Conservation (phyloP, 2,113 vertebrate species). For the Seriola dumerili region DNA sequence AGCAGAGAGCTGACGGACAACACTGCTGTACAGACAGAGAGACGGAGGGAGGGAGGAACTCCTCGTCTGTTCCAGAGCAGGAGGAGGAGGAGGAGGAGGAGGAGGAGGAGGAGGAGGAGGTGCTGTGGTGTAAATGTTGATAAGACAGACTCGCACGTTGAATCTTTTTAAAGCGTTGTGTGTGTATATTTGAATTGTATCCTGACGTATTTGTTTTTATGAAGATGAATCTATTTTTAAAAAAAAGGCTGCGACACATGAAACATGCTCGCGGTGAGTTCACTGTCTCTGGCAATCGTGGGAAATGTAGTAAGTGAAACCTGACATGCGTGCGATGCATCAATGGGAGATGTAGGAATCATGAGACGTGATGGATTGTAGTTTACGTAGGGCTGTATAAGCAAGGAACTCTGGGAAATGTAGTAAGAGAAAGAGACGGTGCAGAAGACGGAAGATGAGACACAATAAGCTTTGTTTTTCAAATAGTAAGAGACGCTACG, state of each 20-base stretch:
- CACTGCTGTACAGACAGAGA: constrained; percentile 39
- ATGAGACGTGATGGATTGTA: not conserved
- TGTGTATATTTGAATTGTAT: constrained; percentile 77
- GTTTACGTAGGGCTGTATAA: constrained; percentile 16
- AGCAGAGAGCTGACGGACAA: constrained; percentile 12
- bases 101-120: not conserved
- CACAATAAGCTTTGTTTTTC: constrained; percentile 14
- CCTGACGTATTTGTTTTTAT: constrained; percentile 30
- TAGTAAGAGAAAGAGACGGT: not conserved
- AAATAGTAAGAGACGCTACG: not conserved
- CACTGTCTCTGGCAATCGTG: constrained; percentile 51
- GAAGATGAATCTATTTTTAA: constrained; percentile 47
- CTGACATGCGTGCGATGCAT: not conserved
- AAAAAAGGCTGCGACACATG: constrained; percentile 6
- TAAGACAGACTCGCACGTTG: constrained; percentile 1
- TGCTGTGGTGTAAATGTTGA: not conserved
- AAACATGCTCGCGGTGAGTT: constrained; percentile 27
- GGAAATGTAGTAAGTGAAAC: constrained; percentile 44
- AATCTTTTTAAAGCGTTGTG: constrained; percentile 46
- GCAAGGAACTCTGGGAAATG: constrained; percentile 58
- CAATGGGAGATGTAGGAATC: constrained; percentile 6
- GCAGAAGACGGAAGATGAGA: not conserved
- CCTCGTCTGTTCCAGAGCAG: not conserved
- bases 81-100: not conserved
- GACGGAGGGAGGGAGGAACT: not conserved